phyloP scores from a whole-genome alignment of 2,797 vertebrate species.

The Periophthalmus magnuspinnatus region DNA sequence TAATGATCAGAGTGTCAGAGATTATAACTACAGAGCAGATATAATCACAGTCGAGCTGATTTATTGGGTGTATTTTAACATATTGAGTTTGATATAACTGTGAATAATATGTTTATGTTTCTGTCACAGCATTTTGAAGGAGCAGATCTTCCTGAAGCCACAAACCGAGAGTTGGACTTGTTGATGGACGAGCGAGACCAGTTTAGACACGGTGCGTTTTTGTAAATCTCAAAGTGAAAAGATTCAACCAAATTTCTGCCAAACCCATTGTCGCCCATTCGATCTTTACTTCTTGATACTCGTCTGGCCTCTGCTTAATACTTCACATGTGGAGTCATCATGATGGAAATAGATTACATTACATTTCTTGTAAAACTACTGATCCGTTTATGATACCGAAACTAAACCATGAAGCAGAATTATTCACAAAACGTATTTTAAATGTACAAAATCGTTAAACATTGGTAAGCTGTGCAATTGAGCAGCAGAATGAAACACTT shows the following conservation, averaged over 20 bases:
- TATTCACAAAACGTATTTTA: no score
- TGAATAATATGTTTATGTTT: not conserved
- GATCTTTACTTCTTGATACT: not conserved
- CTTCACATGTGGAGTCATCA: no score
- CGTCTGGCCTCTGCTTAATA: not conserved
- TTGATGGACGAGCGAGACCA: slow-evolving; percentile 76
- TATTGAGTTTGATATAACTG: no score
- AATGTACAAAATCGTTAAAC: no score
- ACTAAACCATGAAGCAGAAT: no score
- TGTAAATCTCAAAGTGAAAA: not conserved
- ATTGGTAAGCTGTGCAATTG: no score
- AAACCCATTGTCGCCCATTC: not conserved
- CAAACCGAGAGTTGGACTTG: slow-evolving; percentile 75
- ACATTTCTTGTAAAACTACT: not conserved
- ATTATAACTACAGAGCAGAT: no score
- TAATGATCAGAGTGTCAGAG: no score
- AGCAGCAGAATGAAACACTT: no score
- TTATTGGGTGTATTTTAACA: no score
- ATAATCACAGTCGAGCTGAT: no score
- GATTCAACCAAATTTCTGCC: not conserved
- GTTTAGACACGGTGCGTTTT: slow-evolving; percentile 56
- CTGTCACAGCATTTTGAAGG: slow-evolving; percentile 63
- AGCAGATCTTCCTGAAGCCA: slow-evolving; percentile 78
- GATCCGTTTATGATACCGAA: not conserved
- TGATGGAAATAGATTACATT: no score